Conservation (phyloP, 1,140 invertebrate genomes). For the Habropoda laboriosa region DNA sequence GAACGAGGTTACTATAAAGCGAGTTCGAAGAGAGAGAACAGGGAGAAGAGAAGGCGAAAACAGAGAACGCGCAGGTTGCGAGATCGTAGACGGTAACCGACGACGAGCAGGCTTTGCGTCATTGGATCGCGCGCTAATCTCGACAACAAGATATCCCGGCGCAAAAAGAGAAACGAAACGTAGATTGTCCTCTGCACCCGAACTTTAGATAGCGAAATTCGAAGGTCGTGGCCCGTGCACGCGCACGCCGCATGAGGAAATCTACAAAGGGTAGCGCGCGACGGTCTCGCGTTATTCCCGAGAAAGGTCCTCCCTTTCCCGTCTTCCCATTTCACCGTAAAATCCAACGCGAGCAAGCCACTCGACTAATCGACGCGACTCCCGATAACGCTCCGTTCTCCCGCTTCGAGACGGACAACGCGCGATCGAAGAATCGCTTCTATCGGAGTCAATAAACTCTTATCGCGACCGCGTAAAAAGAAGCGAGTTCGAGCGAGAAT, state of each 20-base stretch:
- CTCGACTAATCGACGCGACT: background rate
- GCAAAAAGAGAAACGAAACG: constrained; percentile 44
- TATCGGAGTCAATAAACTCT: constrained; percentile 61
- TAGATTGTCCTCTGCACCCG: constrained; percentile 52
- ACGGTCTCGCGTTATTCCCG: too few relatives aligned
- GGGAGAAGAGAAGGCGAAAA: background rate
- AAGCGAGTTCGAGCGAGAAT: background rate
- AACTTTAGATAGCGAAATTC: constrained; percentile 63
- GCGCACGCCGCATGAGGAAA: constrained; percentile 50
- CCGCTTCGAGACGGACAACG: constrained; percentile 21
- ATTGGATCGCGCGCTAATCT: constrained; percentile 11
- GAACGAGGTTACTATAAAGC: too few relatives aligned
- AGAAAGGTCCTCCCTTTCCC: too few relatives aligned
- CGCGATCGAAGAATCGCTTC: constrained; percentile 51
- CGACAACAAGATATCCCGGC: background rate
- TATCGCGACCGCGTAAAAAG: constrained; percentile 25
- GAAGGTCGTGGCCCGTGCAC: constrained; percentile 57
- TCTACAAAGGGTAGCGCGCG: too few relatives aligned
- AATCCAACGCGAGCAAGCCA: too few relatives aligned
- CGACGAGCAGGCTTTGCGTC: background rate
- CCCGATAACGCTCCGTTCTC: constrained; percentile 14
- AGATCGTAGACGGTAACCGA: background rate
- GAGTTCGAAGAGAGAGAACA: fast-evolving
- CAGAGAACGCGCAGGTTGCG: background rate
- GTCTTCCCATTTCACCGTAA: too few relatives aligned